phyloP scores from a whole-genome alignment of 2,797 vertebrate genomes.

The Odontamblyopus lacepedii region DNA sequence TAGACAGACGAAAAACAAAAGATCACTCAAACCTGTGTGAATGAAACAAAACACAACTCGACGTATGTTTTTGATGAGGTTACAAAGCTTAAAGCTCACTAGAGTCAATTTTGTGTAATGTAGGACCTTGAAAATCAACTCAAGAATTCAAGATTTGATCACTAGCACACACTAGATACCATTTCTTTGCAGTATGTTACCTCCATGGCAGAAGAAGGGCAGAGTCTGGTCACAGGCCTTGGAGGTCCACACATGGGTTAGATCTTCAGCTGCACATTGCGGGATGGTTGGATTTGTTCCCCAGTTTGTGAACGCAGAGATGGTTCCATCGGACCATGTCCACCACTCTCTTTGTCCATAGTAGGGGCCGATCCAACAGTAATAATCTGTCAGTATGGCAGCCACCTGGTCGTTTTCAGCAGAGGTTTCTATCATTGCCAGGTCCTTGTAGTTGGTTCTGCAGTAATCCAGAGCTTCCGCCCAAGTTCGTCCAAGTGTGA shows the following conservation, averaged over 20 bases:
- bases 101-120: no score
- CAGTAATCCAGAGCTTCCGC: background rate
- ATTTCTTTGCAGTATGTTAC: background rate
- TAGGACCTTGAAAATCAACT: no score
- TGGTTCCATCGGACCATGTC: background rate
- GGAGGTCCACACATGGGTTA: background rate
- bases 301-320: background rate
- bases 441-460: background rate
- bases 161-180: no score
- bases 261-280: background rate
- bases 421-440: background rate
- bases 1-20: no score
- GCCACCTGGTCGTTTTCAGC: background rate
- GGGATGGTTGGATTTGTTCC: background rate
- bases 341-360: background rate
- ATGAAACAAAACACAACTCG: no score
- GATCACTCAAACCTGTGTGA: no score
- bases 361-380: background rate
- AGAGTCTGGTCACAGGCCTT: background rate
- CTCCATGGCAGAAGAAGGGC: background rate
- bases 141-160: no score
- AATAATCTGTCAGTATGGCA: background rate
- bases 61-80: no score
- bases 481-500: background rate
- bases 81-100: no score